Conservation (phyloP, 2,113 vertebrate species). For the Chiloscyllium plagiosum region DNA sequence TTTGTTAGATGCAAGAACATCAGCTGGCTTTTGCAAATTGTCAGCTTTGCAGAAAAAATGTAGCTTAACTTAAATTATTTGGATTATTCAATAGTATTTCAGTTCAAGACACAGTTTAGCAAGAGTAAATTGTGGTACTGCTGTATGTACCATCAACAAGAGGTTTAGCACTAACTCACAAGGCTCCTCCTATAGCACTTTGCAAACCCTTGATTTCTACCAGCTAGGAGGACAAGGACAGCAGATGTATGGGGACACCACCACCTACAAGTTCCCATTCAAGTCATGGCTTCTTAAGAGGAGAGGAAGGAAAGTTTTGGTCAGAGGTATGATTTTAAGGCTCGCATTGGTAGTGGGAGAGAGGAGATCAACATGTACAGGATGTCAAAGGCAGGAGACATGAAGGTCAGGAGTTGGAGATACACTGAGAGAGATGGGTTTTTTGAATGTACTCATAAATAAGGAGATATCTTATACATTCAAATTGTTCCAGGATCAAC, state of each 20-base stretch:
- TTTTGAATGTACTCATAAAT: neutral
- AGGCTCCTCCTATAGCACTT: too few species aligned
- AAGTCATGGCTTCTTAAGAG: too few species aligned
- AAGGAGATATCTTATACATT: neutral
- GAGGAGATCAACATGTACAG: neutral
- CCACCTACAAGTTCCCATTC: too few species aligned
- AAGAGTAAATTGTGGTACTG: neutral
- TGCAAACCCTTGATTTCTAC: too few species aligned
- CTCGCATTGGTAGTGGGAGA: neutral
- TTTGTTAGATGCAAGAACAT: neutral
- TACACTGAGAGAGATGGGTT: neutral
- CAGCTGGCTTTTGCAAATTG: neutral
- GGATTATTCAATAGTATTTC: neutral
- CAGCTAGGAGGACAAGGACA: too few species aligned
- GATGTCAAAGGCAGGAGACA: neutral
- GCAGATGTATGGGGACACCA: too few species aligned
- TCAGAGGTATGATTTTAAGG: neutral
- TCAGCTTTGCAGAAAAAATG: too few species aligned
- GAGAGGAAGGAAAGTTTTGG: neutral
- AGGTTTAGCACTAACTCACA: too few species aligned
- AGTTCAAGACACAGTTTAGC: neutral
- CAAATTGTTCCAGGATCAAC: neutral
- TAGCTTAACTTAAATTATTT: neutral
- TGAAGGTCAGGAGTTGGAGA: neutral
- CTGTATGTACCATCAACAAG: too few species aligned